Percentiles rank a stretch among this genome's conserved stretches.
These are phyloP conservation scores for Antheraea assamensis DNA, from an alignment of 2,888 invertebrate species.

Conservation along the genomic window DNA sequence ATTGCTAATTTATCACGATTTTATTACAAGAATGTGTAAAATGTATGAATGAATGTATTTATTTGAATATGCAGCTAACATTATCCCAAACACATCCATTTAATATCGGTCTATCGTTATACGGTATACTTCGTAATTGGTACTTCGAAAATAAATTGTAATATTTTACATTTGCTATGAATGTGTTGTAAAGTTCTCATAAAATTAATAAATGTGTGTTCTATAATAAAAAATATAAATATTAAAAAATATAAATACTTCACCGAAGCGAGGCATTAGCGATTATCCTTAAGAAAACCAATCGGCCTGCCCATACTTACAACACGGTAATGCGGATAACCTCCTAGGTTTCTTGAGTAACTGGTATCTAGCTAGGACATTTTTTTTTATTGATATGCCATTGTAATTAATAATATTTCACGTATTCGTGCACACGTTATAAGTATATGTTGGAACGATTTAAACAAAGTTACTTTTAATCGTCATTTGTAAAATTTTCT, in stretches of 20 bases:
- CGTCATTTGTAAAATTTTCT: not conserved
- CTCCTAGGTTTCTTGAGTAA: slow-evolving; percentile 8
- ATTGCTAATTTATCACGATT: not conserved
- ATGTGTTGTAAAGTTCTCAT: no score
- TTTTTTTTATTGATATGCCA: slow-evolving; percentile 2
- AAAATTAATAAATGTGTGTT: not conserved
- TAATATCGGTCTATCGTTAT: not conserved
- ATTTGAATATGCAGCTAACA: no score
- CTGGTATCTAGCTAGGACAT: slow-evolving; percentile 11
- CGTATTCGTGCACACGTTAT: not conserved
- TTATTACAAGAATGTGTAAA: not conserved
- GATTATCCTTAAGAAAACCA: not conserved
- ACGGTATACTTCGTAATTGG: not conserved
- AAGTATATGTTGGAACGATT: not conserved
- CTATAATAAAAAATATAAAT: not conserved
- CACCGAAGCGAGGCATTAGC: not conserved
- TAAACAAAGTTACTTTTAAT: not conserved
- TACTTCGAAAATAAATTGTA: no score
- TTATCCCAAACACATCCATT: not conserved
- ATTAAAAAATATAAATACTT: not conserved
- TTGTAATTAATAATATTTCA: slow-evolving; percentile 1
- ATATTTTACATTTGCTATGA: no score
- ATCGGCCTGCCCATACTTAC: not conserved
- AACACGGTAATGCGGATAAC: not conserved
- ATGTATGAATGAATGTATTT: not conserved